Evolutionary conservation across 2,888 invertebrate genomes (phyloP).

Genomic region (Steinernema hermaphroditum): DNA sequence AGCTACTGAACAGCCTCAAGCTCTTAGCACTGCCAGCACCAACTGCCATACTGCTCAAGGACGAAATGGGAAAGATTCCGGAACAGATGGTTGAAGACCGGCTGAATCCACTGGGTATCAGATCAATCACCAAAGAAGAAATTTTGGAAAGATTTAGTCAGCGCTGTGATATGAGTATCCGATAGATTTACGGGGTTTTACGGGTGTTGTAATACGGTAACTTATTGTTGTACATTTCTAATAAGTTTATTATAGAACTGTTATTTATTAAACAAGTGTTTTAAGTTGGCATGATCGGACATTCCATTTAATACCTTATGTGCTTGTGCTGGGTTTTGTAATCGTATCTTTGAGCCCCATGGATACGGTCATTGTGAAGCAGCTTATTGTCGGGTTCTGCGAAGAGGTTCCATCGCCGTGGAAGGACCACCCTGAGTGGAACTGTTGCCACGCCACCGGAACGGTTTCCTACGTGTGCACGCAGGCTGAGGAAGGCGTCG

Average conservation of each 20-base stretch:
- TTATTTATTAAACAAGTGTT: too few species aligned
- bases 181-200: neutral
- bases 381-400: neutral
- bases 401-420: neutral
- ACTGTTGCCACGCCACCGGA: neutral
- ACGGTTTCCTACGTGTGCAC: constrained; percentile 1
- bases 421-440: neutral
- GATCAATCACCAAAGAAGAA: constrained; percentile 34
- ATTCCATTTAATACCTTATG: too few species aligned
- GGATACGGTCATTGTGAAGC: neutral
- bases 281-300: too few species aligned
- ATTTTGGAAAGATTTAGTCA: constrained; percentile 46
- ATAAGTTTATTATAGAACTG: too few species aligned
- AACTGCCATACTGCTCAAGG: constrained; percentile 46
- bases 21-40: constrained; percentile 43
- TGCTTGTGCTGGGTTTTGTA: too few species aligned
- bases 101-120: constrained; percentile 42
- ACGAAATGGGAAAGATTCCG: constrained; percentile 45
- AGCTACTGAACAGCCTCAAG: constrained; percentile 43
- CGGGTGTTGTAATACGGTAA: neutral
- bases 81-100: constrained; percentile 46
- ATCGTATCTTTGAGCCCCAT: too few species aligned
- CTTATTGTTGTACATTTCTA: neutral
- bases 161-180: constrained; percentile 41
- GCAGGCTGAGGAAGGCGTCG: neutral